These are phyloP conservation scores for Butastur rufipennis DNA, from an alignment of 2,113 vertebrate species.

Conservation along the genomic window DNA sequence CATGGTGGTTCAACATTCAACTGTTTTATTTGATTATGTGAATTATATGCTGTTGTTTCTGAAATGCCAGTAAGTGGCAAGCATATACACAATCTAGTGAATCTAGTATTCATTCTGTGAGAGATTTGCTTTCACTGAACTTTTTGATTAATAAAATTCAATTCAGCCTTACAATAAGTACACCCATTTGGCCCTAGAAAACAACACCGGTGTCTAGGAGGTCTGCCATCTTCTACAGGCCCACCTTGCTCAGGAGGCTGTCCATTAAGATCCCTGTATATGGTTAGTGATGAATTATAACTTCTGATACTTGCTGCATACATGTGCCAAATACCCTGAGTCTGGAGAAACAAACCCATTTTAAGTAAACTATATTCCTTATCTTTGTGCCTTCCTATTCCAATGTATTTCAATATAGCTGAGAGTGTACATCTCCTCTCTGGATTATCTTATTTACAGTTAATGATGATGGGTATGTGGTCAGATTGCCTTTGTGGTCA, in stretches of 20 bases:
- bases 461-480: neutral
- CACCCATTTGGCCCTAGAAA: neutral
- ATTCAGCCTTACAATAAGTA: neutral
- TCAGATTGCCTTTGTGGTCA: neutral
- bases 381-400: neutral
- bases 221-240: neutral
- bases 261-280: neutral
- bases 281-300: neutral
- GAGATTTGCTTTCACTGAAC: neutral
- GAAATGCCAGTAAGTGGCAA: neutral
- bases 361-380: neutral
- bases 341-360: neutral
- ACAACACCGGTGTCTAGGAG: neutral
- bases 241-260: neutral
- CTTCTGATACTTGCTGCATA: neutral
- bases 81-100: neutral
- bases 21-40: neutral
- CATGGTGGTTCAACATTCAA: neutral
- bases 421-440: neutral
- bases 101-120: neutral
- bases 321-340: neutral
- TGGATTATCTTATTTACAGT: neutral
- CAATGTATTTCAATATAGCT: neutral
- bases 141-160: neutral
- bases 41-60: neutral